Conservation (phyloP, 2,888 invertebrate species). For the Encarsia formosa region DNA sequence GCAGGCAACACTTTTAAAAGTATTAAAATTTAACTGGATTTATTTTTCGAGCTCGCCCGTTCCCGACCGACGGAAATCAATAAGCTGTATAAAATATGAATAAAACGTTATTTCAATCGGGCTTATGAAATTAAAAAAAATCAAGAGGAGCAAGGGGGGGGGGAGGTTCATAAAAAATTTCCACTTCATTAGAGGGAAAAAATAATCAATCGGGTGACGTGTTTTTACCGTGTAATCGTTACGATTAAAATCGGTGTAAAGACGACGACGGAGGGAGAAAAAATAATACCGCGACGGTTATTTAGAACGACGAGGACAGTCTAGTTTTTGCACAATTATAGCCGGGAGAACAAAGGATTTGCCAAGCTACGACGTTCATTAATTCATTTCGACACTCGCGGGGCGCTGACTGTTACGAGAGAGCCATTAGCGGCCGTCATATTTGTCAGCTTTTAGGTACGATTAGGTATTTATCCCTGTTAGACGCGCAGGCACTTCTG, state of each 20-base stretch:
- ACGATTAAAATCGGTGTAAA: no score
- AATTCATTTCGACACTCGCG: constrained; percentile 27
- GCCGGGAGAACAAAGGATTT: constrained; percentile 21
- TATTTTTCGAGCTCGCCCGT: no score
- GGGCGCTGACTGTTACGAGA: no score
- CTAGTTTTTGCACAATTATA: no score
- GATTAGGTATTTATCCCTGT: constrained; percentile 37
- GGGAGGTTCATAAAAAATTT: constrained; percentile 1
- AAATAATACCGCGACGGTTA: no score
- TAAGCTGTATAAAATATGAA: background rate
- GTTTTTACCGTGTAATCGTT: no score
- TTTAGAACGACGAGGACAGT: no score
- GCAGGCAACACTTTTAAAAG: no score
- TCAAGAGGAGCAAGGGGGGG: background rate
- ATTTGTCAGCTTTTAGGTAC: constrained; percentile 37
- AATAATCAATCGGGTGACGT: no score
- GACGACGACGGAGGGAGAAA: no score
- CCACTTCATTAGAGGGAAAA: constrained; percentile 2
- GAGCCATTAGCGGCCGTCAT: constrained; percentile 35
- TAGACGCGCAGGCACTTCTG: constrained; percentile 25
- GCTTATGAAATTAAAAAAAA: constrained; percentile 6
- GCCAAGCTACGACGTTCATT: constrained; percentile 21
- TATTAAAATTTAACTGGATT: no score
- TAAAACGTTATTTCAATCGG: background rate
- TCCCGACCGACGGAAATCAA: no score